Evolutionary conservation across 2,888 invertebrate genomes (phyloP), one percentile per base, ranked within the genome.

Genomic region (Carcina quercana): DNA sequence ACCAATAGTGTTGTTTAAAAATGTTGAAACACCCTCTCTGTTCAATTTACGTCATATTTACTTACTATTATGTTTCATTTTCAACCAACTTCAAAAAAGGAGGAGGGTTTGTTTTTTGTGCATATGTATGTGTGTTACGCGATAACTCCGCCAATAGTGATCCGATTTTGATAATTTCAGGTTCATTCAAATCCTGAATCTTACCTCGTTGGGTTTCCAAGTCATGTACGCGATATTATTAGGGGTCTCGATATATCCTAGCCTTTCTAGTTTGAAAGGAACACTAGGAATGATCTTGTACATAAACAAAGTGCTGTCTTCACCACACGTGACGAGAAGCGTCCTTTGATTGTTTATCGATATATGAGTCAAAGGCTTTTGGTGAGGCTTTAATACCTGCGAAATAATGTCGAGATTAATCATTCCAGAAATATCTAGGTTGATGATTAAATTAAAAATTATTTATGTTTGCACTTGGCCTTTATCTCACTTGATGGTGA

Each of bases 291-390:
- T 32, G 11, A 92, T 41, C 17, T 72, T 57, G 52, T 90, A 91
- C 32, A 91, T 72, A 50, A 93, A 94, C 42, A 93, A 85, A 0
- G 91, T 91, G 8, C 65, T 72, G 57, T 94, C 94, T 37, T 86
- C 75, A 1, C 90, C 87, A 5, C 88, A 89, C 0, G 89, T 91
- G 1, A 92, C 86, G 6, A 94, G 56, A 28, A 92, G 36, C 0
- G 83, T 86, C 7, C 85, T 78, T 8, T 67, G 59, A 0, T 70
- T 52, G 57, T 91, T 91, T 11, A 91, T 67, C 1, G 86, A 74
- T 62, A 93, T 85, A 40, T 80, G 78, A 0, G 86, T 88, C 11
- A 94, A 69, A 0, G 87, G 65, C 42, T 85, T 85, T 1, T 85
- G 87, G 56, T 94, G 93, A 0, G 92, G 90, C 60, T 92, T 93